These are phyloP conservation scores for Psophia crepitans DNA, from an alignment of 2,113 vertebrate species.

Conservation along the genomic window DNA sequence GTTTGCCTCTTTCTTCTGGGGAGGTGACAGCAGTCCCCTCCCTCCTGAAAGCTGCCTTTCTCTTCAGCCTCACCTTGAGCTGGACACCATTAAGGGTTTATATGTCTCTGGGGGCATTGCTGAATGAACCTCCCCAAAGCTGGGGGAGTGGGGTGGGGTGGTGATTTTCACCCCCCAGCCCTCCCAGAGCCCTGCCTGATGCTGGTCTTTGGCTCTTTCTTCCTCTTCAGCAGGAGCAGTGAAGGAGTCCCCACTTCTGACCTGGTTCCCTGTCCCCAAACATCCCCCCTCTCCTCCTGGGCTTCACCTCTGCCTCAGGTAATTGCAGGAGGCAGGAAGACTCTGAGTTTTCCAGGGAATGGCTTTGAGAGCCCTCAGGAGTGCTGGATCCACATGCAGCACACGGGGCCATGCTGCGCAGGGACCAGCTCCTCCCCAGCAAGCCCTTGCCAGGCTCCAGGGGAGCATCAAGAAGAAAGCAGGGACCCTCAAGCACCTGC, in stretches of 20 bases:
- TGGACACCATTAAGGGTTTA: not conserved
- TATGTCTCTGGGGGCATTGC: not conserved
- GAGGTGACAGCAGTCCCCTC: not conserved
- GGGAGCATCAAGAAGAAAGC: not conserved
- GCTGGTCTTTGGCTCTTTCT: not conserved
- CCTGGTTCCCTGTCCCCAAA: not conserved
- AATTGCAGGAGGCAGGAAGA: not conserved
- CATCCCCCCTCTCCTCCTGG: not conserved
- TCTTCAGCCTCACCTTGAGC: not conserved
- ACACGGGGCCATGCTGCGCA: rapidly evolving
- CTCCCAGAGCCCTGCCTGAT: not conserved
- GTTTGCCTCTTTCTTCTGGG: not conserved
- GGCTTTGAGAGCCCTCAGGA: not conserved
- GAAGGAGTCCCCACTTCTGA: not conserved
- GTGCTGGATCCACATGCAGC: not conserved
- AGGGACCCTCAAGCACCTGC: not conserved
- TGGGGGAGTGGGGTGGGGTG: too few species aligned
- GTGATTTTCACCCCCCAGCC: not conserved
- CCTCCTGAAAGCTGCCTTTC: not conserved
- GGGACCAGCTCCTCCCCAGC: not conserved
- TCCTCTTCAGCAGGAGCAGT: not conserved
- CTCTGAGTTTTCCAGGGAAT: not conserved
- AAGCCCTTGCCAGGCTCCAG: not conserved
- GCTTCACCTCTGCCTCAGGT: not conserved
- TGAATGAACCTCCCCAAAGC: not conserved